Evolutionary conservation across 1,140 invertebrate genomes (phyloP).

Genomic region (Aphaenogaster floridana): DNA sequence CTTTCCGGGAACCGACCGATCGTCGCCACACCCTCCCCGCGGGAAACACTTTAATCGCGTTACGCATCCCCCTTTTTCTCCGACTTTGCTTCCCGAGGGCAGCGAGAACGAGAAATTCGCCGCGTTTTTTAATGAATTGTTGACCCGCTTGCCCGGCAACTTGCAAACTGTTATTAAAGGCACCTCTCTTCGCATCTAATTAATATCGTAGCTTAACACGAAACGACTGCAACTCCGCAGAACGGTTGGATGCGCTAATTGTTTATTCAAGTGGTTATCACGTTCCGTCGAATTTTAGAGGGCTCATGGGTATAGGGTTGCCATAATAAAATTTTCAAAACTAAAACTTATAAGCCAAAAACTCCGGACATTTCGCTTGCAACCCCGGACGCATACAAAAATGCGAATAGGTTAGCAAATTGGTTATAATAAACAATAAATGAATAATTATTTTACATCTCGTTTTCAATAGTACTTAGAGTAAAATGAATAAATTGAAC

Average conservation of each 20-base stretch:
- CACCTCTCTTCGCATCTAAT: background rate
- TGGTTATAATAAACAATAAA: too few relatives aligned
- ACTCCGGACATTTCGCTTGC: too few relatives aligned
- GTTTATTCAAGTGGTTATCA: background rate
- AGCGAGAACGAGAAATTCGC: slow-evolving; percentile 33
- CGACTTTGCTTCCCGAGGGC: background rate
- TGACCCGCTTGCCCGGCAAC: background rate
- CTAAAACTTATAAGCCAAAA: too few relatives aligned
- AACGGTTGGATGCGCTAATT: background rate
- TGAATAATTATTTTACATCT: too few relatives aligned
- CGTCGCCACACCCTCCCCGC: slow-evolving; percentile 42
- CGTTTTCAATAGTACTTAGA: too few relatives aligned
- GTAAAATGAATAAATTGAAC: too few relatives aligned
- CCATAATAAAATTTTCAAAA: too few relatives aligned
- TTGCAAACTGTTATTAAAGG: slow-evolving; percentile 35
- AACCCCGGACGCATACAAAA: too few relatives aligned
- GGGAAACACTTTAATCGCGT: slow-evolving; percentile 57
- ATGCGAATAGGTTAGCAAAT: too few relatives aligned
- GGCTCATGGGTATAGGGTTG: too few relatives aligned
- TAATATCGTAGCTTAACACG: background rate
- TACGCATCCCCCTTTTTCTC: slow-evolving; percentile 17
- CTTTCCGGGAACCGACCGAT: slow-evolving; percentile 54
- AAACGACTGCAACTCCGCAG: background rate
- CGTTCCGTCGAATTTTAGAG: background rate
- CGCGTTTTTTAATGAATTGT: slow-evolving; percentile 33